phyloP scores from a whole-genome alignment of 2,113 vertebrate genomes.

The Paratilapia polleni region DNA sequence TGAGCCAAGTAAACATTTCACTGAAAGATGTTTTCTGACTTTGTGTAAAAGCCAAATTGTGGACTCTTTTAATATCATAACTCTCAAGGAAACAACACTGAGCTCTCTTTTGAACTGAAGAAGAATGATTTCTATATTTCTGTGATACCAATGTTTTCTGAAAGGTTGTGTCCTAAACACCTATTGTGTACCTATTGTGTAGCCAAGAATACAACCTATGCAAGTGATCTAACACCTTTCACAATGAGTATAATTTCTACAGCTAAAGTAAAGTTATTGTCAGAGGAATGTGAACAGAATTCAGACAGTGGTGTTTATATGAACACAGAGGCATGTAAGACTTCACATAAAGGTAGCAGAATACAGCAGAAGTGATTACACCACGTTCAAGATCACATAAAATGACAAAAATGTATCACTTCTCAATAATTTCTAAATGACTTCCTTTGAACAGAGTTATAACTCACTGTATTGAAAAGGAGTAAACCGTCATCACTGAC shows the following conservation, averaged over 20 bases:
- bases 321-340: not conserved
- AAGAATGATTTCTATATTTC: not conserved
- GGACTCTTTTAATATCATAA: not conserved
- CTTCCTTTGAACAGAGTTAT: not conserved
- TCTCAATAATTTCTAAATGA: too few relatives aligned
- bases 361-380: not conserved
- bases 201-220: not conserved
- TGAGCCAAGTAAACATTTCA: not conserved
- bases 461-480: not conserved
- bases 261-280: not conserved
- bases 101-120: not conserved
- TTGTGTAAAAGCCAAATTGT: fast-evolving
- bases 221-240: not conserved
- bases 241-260: not conserved
- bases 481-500: fast-evolving
- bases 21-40: not conserved
- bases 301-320: not conserved
- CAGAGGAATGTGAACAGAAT: not conserved
- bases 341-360: not conserved
- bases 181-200: not conserved
- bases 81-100: not conserved
- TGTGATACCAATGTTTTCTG: not conserved
- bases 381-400: not conserved
- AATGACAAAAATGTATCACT: not conserved
- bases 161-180: not conserved